A percentile compares a stretch with the other conserved stretches of the same genome.
Evolutionary conservation across 2,797 vertebrate genomes (phyloP).

Genomic region (Corythornis leucogaster): DNA sequence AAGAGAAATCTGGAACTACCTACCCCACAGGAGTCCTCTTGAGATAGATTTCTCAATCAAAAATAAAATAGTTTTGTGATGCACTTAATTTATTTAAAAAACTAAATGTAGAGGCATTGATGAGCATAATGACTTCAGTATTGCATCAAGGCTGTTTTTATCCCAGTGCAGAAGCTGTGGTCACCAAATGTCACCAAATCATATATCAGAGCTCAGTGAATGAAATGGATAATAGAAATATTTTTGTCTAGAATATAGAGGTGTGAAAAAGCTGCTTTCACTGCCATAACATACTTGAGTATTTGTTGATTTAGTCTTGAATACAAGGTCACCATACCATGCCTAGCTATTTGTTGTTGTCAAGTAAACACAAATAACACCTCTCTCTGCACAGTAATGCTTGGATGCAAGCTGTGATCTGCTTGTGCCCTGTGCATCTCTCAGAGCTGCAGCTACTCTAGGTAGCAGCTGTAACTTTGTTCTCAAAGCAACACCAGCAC

Average conservation of each 20-base stretch:
- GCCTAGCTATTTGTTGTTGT: not conserved
- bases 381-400: not conserved
- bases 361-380: not conserved
- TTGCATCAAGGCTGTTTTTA: not conserved
- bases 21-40: not conserved
- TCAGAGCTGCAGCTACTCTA: not conserved
- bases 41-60: not conserved
- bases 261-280: constrained; percentile 4
- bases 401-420: not conserved
- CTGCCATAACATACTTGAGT: not conserved
- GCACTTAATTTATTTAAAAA: not conserved
- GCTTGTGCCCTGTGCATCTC: not conserved
- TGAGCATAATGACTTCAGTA: not conserved
- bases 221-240: not conserved
- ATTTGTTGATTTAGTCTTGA: not conserved
- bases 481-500: not conserved
- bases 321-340: not conserved
- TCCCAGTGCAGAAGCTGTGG: not conserved
- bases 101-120: not conserved
- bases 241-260: not conserved
- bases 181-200: not conserved
- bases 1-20: not conserved
- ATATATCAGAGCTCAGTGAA: not conserved
- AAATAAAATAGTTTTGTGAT: not conserved
- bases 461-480: not conserved